Evolutionary conservation across 2,113 vertebrate species (phyloP).

Genomic region (Istiophorus platypterus): DNA sequence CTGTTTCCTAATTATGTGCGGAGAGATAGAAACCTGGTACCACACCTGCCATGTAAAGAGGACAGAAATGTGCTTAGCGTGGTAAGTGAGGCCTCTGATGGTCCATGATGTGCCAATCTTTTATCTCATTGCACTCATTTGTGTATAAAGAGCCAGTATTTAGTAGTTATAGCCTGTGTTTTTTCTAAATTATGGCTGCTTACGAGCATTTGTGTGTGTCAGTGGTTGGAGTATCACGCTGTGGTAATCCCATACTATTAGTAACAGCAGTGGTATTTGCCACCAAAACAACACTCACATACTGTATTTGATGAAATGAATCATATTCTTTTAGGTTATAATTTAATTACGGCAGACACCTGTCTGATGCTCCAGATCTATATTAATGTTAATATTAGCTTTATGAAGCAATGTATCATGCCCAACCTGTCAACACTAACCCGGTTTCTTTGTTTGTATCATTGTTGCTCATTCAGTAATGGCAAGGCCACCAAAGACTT

Average conservation of each 20-base stretch:
- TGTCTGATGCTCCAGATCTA: neutral
- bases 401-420: neutral
- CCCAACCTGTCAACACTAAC: neutral
- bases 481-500: neutral
- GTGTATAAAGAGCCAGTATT: neutral
- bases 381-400: neutral
- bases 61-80: slow-evolving; percentile 18
- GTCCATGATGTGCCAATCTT: neutral
- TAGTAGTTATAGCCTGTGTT: neutral
- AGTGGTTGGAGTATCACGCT: neutral
- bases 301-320: neutral
- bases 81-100: slow-evolving; percentile 36
- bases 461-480: neutral
- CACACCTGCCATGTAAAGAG: slow-evolving; percentile 11
- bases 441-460: neutral
- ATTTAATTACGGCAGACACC: neutral
- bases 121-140: slow-evolving; percentile 20
- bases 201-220: neutral
- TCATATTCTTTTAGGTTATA: neutral
- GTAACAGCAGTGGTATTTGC: neutral
- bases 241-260: neutral
- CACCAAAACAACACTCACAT: neutral
- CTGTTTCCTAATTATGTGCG: slow-evolving; percentile 69
- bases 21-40: slow-evolving; percentile 47
- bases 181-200: neutral